Conservation (phyloP, 64 coral and sea anemone species). For the Pocillopora verrucosa region DNA sequence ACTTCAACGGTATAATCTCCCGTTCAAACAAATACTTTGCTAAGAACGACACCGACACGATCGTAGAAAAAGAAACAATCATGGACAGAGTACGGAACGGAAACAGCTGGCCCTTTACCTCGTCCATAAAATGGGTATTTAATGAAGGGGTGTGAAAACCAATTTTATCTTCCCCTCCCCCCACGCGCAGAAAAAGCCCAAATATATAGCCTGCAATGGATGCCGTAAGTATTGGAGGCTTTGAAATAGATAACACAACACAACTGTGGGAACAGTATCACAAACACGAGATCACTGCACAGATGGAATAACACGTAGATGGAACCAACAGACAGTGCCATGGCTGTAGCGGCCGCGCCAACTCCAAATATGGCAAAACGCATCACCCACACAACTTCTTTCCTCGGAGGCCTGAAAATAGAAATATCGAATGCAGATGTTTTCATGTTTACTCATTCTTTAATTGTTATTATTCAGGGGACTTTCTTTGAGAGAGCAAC, state of each 20-base stretch:
- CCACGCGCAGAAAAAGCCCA: conserved; percentile 64
- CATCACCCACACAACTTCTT: conserved; percentile 80
- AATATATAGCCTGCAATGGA: conserved; percentile 83
- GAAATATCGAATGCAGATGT: neutral
- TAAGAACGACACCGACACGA: conserved; percentile 60
- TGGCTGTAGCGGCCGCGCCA: conserved; percentile 55
- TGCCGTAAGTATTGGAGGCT: conserved; percentile 84
- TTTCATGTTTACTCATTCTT: no score
- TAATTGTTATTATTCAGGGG: no score
- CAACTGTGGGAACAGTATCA: conserved; percentile 90
- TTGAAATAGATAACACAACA: conserved; percentile 69
- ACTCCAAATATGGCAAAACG: conserved; percentile 74
- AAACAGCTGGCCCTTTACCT: conserved; percentile 64
- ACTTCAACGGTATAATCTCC: conserved; percentile 45
- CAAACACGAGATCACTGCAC: conserved; percentile 78
- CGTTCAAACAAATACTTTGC: conserved; percentile 56
- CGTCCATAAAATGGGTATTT: conserved; percentile 84
- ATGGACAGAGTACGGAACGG: conserved; percentile 81
- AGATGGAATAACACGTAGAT: conserved; percentile 78
- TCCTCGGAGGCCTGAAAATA: conserved; percentile 77
- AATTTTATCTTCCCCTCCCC: conserved; percentile 69
- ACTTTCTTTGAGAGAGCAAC: no score
- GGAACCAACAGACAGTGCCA: conserved; percentile 75
- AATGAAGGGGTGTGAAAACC: conserved; percentile 60
- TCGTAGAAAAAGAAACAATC: conserved; percentile 55